Evolutionary conservation across 2,888 invertebrate genomes (phyloP), one percentile per base, ranked within the genome.

Genomic region (Pterostichus niger): DNA sequence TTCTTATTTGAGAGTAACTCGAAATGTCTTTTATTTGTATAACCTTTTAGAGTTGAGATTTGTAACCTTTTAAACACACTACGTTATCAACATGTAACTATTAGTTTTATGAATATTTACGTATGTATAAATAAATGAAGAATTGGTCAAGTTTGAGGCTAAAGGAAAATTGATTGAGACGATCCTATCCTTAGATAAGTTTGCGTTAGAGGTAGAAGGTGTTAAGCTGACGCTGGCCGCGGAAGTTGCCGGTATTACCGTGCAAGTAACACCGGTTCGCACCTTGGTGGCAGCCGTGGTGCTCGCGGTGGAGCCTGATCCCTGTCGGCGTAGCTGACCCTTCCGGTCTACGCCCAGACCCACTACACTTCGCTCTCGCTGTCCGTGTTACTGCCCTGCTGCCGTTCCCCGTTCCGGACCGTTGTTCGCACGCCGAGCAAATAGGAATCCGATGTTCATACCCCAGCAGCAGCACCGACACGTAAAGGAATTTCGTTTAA

Each of bases 401-500:
- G 15, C 75, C 24, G 24, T 24, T 24, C 24, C 24, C 24, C 24
- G 24, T 24, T 24, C 24, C 78, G 61, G 61, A 11, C 68, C 80
- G 80, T 80, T 80, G 80, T 68, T 54, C 80, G 71, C 77, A 54
- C 77, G 49, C 59, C 40, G 31, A 54, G 82, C 75, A 82, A 82
- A 82, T 82, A 82, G 73, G 82, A 82, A 82, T 82, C 73, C 75
- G 33, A 82, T 82, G 82, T 73, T 46, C 75, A 82, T 82, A 75
- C 44, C 68, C 68, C 68, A 71, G 13, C 17, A 17, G 44, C 44
- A 44, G 40, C 17, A 44, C 68, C 44, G 15, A 44, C 75, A 59
- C 73, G 75, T 54, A 59, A 46, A 82, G 82, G 75, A 82, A 82
- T 82, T 82, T 59, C 56, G 73, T 75, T 73, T 75, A 82, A 82